Evolutionary conservation across 2,888 invertebrate species (phyloP).

Genomic region (Dendrolimus houi): DNA sequence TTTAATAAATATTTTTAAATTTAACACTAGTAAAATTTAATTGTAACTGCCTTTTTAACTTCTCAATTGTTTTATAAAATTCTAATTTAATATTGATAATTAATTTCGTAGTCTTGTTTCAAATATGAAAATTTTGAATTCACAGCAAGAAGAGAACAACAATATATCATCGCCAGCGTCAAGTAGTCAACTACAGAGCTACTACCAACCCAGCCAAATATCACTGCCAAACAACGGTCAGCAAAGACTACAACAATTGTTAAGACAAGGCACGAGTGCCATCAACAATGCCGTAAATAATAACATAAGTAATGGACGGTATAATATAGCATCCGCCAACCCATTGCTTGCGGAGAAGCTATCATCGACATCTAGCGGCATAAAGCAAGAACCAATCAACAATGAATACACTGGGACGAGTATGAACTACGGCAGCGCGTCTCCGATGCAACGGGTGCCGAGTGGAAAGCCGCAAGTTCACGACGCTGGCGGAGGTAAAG

Average conservation of each 20-base stretch:
- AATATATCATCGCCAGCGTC: slow-evolving; percentile 64
- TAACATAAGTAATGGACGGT: slow-evolving; percentile 77
- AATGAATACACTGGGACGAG: slow-evolving; percentile 67
- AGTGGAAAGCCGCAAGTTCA: slow-evolving; percentile 71
- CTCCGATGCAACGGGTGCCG: slow-evolving; percentile 72
- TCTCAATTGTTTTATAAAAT: too few species aligned
- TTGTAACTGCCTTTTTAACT: too few species aligned
- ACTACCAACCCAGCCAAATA: slow-evolving; percentile 63
- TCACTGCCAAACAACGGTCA: slow-evolving; percentile 57
- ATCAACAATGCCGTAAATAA: slow-evolving; percentile 62
- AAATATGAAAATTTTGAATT: slow-evolving; percentile 8
- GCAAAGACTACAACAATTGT: slow-evolving; percentile 60
- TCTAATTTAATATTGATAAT: too few species aligned
- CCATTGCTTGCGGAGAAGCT: slow-evolving; percentile 89
- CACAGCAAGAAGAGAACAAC: slow-evolving; percentile 76
- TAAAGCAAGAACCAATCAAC: slow-evolving; percentile 73
- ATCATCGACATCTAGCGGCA: slow-evolving; percentile 83
- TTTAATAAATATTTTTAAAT: too few species aligned
- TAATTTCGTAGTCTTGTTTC: too few species aligned
- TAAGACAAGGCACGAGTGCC: slow-evolving; percentile 65
- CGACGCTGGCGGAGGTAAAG: slow-evolving; percentile 75
- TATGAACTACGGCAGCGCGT: slow-evolving; percentile 69
- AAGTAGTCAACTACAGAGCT: slow-evolving; percentile 55
- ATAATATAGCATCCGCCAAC: slow-evolving; percentile 90
- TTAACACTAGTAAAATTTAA: too few species aligned